These are phyloP conservation scores for Eristalis intricaria DNA, from an alignment of 2,888 invertebrate genomes.

Conservation along the genomic window DNA sequence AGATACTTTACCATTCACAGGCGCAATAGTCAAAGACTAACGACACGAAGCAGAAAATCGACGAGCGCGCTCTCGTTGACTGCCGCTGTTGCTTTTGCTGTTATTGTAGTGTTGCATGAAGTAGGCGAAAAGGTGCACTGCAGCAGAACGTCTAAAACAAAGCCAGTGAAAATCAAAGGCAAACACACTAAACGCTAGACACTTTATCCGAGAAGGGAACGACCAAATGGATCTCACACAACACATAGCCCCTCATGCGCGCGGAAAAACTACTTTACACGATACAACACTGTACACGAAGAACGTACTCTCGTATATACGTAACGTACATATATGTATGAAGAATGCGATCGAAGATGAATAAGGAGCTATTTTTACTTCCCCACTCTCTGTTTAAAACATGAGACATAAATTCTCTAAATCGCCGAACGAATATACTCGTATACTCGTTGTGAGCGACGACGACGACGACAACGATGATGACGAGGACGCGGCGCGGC, in stretches of 20 bases:
- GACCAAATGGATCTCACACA: constrained; percentile 56
- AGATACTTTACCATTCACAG: constrained; percentile 45
- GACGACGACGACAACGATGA: too few relatives aligned
- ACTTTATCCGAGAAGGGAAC: constrained; percentile 29
- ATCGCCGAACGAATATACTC: constrained; percentile 31
- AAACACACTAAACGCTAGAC: constrained; percentile 49
- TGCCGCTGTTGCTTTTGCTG: constrained; percentile 34
- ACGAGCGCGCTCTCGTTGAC: constrained; percentile 51
- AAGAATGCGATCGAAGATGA: constrained; percentile 77
- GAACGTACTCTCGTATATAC: constrained; percentile 12
- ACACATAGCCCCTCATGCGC: constrained; percentile 27
- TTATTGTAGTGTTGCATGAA: constrained; percentile 15
- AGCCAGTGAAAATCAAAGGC: constrained; percentile 60
- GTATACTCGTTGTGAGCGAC: not conserved
- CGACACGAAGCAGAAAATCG: constrained; percentile 62
- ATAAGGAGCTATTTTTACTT: constrained; percentile 80
- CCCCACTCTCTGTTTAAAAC: constrained; percentile 60
- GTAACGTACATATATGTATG: constrained; percentile 15
- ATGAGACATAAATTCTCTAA: constrained; percentile 66
- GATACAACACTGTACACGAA: constrained; percentile 2
- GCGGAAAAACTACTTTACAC: constrained; percentile 31
- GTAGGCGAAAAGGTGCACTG: constrained; percentile 65
- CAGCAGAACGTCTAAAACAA: constrained; percentile 66
- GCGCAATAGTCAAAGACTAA: constrained; percentile 69
- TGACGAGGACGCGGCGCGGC: too few relatives aligned